Conservation (phyloP, 2,888 invertebrate genomes). For the Sminthurinus aureus region DNA sequence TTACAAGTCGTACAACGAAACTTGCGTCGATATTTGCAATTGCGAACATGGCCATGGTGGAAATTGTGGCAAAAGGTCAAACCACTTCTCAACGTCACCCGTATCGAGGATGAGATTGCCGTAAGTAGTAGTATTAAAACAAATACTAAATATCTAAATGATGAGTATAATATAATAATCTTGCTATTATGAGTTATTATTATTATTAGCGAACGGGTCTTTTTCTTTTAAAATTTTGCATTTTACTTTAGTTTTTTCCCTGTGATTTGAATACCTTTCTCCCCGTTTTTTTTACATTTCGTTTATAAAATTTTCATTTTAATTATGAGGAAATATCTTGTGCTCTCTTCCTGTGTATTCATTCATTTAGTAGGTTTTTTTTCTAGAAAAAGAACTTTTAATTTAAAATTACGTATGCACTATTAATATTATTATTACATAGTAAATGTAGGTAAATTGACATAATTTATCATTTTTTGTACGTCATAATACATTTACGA, state of each 20-base stretch:
- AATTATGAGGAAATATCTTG: conserved; percentile 9
- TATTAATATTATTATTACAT: too few relatives aligned
- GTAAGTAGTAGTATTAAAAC: conserved; percentile 69
- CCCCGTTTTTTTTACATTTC: neutral
- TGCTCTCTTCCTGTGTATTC: neutral
- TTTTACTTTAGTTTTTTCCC: neutral
- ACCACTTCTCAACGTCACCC: conserved; percentile 98
- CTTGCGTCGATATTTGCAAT: conserved; percentile 98
- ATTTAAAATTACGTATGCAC: too few relatives aligned
- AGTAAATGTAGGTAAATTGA: too few relatives aligned
- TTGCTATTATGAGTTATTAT: neutral
- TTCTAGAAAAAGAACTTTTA: too few relatives aligned
- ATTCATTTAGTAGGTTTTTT: too few relatives aligned
- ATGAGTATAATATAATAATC: neutral
- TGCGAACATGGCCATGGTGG: conserved; percentile 99
- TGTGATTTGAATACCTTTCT: neutral
- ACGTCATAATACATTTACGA: too few relatives aligned
- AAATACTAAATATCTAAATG: too few relatives aligned
- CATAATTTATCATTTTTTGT: too few relatives aligned
- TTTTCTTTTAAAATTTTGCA: too few relatives aligned
- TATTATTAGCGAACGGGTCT: too few relatives aligned
- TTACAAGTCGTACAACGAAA: conserved; percentile 99
- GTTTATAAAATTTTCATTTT: neutral
- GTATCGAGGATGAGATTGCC: conserved; percentile 99
- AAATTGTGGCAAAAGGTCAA: conserved; percentile 99